A percentile compares a stretch with the other conserved stretches of the same genome.
Evolutionary conservation across 2,797 vertebrate species (phyloP).

Genomic region (Lepilemur septentrionalis): DNA sequence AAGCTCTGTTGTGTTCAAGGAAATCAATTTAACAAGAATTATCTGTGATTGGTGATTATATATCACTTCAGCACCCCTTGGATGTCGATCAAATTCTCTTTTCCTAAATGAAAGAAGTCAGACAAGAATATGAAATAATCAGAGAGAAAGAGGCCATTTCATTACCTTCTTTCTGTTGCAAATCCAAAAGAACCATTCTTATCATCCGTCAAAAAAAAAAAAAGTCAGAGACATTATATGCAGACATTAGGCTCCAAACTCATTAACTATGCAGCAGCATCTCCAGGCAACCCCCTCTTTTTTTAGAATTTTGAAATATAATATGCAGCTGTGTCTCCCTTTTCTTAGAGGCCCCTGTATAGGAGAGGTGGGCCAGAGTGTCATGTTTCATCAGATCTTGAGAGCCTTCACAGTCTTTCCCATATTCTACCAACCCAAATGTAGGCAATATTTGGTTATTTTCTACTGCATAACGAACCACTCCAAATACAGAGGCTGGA

Average conservation of each 20-base stretch:
- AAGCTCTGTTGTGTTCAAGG: background rate
- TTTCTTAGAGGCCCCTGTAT: background rate
- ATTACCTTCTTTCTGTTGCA: slow-evolving; percentile 37
- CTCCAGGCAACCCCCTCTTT: background rate
- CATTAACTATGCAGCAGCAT: background rate
- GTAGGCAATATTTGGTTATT: background rate
- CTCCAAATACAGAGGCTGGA: background rate
- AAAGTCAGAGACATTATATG: background rate
- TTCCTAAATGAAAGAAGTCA: slow-evolving; percentile 31
- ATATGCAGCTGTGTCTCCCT: background rate
- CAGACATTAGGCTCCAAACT: background rate
- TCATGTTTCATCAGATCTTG: background rate
- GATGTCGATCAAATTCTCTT: slow-evolving; percentile 19
- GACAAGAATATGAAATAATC: slow-evolving; percentile 11
- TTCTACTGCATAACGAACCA: background rate
- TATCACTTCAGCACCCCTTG: background rate
- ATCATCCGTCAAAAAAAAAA: background rate
- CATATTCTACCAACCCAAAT: background rate
- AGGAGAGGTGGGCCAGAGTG: background rate
- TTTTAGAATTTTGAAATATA: slow-evolving; percentile 22
- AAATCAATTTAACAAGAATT: slow-evolving; percentile 31
- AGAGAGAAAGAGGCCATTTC: background rate
- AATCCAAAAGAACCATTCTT: background rate
- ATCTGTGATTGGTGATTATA: slow-evolving; percentile 24
- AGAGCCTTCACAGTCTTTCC: background rate